These are phyloP conservation scores for Aspidiotus rigidus DNA, from an alignment of 2,888 invertebrate species.

Conservation along the genomic window DNA sequence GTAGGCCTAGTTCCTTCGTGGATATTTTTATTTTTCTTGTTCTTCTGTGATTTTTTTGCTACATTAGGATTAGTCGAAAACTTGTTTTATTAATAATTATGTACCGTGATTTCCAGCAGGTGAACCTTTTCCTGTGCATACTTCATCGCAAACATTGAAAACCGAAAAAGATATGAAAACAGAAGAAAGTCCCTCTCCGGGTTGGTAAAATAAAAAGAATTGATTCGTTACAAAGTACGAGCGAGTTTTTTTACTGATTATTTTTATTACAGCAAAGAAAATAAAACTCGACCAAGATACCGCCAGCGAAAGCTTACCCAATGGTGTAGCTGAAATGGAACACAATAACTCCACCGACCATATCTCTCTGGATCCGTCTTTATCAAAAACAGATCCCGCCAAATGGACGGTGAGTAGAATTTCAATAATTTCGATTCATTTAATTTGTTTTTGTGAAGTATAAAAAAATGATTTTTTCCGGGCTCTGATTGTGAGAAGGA, in stretches of 20 bases:
- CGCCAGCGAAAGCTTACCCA: constrained; percentile 28
- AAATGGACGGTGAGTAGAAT: constrained; percentile 54
- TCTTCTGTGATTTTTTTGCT: too few species aligned
- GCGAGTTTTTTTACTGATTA: background rate
- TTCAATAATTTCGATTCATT: background rate
- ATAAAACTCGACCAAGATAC: background rate
- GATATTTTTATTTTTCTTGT: too few species aligned
- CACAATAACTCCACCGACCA: constrained; percentile 43
- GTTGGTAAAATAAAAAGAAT: constrained; percentile 47
- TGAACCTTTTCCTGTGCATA: constrained; percentile 76
- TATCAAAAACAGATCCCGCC: constrained; percentile 48
- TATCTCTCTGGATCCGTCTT: constrained; percentile 35
- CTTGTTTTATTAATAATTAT: too few species aligned
- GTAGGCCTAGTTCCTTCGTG: too few species aligned
- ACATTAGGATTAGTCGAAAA: too few species aligned
- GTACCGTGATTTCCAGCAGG: constrained; percentile 47
- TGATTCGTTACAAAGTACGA: constrained; percentile 34
- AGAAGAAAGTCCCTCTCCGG: constrained; percentile 63
- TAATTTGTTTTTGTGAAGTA: background rate
- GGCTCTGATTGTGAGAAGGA: background rate
- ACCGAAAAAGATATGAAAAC: constrained; percentile 44
- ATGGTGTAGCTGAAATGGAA: constrained; percentile 42
- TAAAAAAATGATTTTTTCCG: background rate
- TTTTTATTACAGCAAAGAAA: background rate
- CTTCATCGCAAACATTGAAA: constrained; percentile 46